phyloP scores from a whole-genome alignment of 2,888 invertebrate genomes.

The Kryphioiulus occultus region DNA sequence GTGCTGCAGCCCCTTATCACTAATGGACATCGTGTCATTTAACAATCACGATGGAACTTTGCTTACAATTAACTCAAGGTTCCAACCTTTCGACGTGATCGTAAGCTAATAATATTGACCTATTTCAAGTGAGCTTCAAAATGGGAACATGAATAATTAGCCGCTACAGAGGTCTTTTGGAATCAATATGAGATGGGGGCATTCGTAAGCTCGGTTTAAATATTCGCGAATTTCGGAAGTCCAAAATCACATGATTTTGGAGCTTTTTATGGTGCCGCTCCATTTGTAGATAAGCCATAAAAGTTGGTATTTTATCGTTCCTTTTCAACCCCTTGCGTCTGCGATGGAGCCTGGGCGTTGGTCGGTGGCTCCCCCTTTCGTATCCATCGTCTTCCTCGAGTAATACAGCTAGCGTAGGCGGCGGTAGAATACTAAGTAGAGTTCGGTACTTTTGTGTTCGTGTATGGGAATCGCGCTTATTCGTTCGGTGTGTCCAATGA shows the following conservation, averaged over 20 bases:
- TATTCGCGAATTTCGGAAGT: neutral
- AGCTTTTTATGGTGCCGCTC: neutral
- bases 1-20: too few species aligned
- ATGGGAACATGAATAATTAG: too few species aligned
- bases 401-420: neutral
- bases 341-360: neutral
- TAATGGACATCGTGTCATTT: too few species aligned
- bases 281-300: neutral
- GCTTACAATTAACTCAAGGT: too few species aligned
- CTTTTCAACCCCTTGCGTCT: slow-evolving; percentile 20
- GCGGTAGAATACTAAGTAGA: neutral
- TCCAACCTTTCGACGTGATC: too few species aligned
- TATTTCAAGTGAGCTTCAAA: too few species aligned
- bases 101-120: too few species aligned
- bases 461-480: slow-evolving; percentile 15
- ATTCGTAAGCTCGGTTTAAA: neutral
- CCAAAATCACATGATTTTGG: neutral
- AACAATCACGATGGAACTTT: too few species aligned
- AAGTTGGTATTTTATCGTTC: slow-evolving; percentile 7
- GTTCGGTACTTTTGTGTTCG: neutral
- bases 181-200: too few species aligned
- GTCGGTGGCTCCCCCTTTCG: neutral
- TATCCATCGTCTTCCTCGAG: neutral
- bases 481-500: slow-evolving; percentile 1
- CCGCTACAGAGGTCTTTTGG: too few species aligned